Evolutionary conservation across 2,888 invertebrate genomes (phyloP), one percentile per base, ranked within the genome.

Genomic region (Phlogophora meticulosa): DNA sequence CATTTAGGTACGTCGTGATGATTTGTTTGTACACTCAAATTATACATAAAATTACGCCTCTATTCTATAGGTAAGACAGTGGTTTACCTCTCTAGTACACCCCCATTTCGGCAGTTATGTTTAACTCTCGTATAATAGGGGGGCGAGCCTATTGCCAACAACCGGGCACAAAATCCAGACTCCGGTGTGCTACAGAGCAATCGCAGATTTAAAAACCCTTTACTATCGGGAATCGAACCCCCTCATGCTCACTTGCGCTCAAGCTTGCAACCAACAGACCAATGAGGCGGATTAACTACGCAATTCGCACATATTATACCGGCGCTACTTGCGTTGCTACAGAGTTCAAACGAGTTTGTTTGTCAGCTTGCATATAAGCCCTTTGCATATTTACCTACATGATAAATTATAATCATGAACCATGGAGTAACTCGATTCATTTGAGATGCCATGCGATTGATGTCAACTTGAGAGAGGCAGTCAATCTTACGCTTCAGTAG

Each of bases 331-430:
- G 32, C 43, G 38, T 43, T 58, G 13, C 32, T 46, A 34, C 17
- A 22, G 10, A 53, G 48, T 60, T 61, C 52, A 61, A 69, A 69
- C 38, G 15, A 32, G 42, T 43, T 59, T 28, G 22, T 42, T 38
- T 46, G 17, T 43, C 45, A 62, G 28, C 45, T 15, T 62, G 45
- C 52, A 24, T 11, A 11, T 2, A 24, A 36, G 38, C 13, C 28
- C 17, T 32, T 46, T n/a, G 32, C 5, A 40, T 49, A 42, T 57
- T 22, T 42, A 28, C 5, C 13, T 10, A 66, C 7, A 34, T 43
- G 13, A 57, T 57, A 22, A n/a, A 36, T 28, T 36, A 51, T 57
- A 51, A 51, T 45, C 43, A 32, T 20, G 24, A 52, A 45, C 38
- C n/a, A 38, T 15, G 13, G n/a, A 28, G 10, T 1, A n/a, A 24